Evolutionary conservation across 2,888 invertebrate genomes (phyloP).

Genomic region (Nemurella pictetii): DNA sequence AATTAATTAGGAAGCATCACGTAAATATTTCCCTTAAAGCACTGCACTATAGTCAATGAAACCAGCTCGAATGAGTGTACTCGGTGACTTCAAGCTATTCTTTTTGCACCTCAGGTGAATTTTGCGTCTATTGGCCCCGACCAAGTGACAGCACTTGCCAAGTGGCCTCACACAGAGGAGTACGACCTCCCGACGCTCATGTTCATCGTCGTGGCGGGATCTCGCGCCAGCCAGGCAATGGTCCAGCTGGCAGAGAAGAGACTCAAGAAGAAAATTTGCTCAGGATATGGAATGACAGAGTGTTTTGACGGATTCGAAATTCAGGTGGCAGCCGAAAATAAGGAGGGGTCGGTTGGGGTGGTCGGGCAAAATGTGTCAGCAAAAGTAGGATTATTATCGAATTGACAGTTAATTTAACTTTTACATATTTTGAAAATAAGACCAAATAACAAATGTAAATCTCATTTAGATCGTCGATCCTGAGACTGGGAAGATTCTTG

Average conservation of each 20-base stretch:
- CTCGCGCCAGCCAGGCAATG: slow-evolving; percentile 51
- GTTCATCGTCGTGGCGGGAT: slow-evolving; percentile 48
- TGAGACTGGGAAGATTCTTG: slow-evolving; percentile 19
- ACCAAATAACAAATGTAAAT: too few relatives aligned
- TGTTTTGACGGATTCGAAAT: neutral
- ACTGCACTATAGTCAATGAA: neutral
- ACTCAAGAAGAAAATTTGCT: slow-evolving; percentile 22
- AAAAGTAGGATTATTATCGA: neutral
- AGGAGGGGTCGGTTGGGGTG: neutral
- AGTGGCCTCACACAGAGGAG: slow-evolving; percentile 2
- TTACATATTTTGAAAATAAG: too few relatives aligned
- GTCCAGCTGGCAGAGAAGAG: slow-evolving; percentile 41
- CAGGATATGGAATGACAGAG: slow-evolving; percentile 19
- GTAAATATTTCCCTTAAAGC: slow-evolving; percentile 42
- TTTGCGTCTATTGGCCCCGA: neutral
- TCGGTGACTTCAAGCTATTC: too few relatives aligned
- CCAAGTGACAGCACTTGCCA: neutral
- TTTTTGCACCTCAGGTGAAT: neutral
- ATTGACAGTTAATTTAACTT: too few relatives aligned
- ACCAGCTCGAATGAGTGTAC: too few relatives aligned
- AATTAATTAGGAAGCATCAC: slow-evolving; percentile 49
- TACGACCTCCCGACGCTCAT: neutral
- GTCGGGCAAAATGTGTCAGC: neutral
- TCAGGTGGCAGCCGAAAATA: neutral
- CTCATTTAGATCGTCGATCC: slow-evolving; percentile 30